Evolutionary conservation across 2,888 invertebrate genomes (phyloP), one percentile per base, ranked within the genome.

Genomic region (Myathropa florea): DNA sequence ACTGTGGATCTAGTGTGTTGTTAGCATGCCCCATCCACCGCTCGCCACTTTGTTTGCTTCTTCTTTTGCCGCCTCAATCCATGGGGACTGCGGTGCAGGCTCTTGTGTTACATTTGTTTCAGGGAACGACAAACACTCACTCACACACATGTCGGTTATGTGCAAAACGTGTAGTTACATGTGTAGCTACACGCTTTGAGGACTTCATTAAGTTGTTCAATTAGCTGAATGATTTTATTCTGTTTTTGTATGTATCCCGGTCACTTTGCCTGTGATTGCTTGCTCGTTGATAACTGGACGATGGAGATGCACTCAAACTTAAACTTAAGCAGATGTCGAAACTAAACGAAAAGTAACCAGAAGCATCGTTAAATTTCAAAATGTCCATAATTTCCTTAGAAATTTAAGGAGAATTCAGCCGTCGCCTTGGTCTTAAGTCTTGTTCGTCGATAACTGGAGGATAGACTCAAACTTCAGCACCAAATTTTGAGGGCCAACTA

Each of bases 181-280:
- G 46, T 46, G 46, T 46, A 46, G 18, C 18, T 7, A 46, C 18
- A 7, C 46, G 18, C 46, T 18, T 46, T 46, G 46, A 18, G 46
- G 18, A 46, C 46, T 46, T 46, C 46, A 46, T 46, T 79, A 65
- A 65, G 59, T 60, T 72, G 71, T 64, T 72, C 65, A 79, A 72
- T 79, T 79, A 79, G 79, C 60, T 78, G 78, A 63, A 59, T 70
- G 70, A 55, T 59, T 75, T 57, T 36, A n/a, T n/a, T 39, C 12
- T 33, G 53, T 24, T 33, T 21, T 24, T 26, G n/a, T 9, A 7
- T 39, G 24, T 26, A 18, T 46, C n/a, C 55, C 18, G 55, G 14
- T 21, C 30, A 23, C 60, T 59, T 26, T 59, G 18, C 36, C 28
- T 59, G n/a, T 36, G 65, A 75, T 65, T 65, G 12, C 65, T 59